These are phyloP conservation scores for Anas platyrhynchos DNA, from an alignment of 2,113 vertebrate species.

Conservation along the genomic window DNA sequence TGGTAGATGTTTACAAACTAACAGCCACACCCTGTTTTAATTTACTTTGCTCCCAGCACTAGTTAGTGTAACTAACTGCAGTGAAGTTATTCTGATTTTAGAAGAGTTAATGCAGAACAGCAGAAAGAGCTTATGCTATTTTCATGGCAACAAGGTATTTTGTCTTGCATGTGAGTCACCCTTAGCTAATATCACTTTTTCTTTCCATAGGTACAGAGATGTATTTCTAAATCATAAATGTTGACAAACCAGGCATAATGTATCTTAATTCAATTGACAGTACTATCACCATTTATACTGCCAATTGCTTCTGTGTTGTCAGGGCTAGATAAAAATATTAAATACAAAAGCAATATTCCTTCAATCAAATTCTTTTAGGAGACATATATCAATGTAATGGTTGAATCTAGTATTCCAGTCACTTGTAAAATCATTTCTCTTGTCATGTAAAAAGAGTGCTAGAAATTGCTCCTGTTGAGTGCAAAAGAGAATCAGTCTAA, in stretches of 20 bases:
- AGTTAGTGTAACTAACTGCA: not conserved
- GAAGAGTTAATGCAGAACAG: not conserved
- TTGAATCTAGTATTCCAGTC: not conserved
- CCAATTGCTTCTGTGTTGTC: slow-evolving; percentile 5
- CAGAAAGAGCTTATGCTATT: not conserved
- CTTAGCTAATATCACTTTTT: not conserved
- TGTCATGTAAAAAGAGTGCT: not conserved
- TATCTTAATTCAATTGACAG: slow-evolving; percentile 24
- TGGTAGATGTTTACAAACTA: not conserved
- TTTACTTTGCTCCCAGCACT: not conserved
- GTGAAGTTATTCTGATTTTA: not conserved
- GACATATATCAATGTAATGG: not conserved
- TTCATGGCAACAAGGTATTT: not conserved
- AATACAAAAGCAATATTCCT: slow-evolving; percentile 24
- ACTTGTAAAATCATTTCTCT: slow-evolving; percentile 31
- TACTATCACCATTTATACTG: not conserved
- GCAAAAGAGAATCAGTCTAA: not conserved
- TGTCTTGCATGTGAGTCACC: not conserved
- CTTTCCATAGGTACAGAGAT: not conserved
- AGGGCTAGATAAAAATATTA: slow-evolving; percentile 21
- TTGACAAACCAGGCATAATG: slow-evolving; percentile 6
- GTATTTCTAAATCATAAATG: slow-evolving; percentile 5
- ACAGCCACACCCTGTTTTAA: not conserved
- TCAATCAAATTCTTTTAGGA: slow-evolving; percentile 19
- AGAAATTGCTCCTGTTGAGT: not conserved